Conservation (phyloP, 2,797 vertebrate species). For the Acipenser oxyrinchus region DNA sequence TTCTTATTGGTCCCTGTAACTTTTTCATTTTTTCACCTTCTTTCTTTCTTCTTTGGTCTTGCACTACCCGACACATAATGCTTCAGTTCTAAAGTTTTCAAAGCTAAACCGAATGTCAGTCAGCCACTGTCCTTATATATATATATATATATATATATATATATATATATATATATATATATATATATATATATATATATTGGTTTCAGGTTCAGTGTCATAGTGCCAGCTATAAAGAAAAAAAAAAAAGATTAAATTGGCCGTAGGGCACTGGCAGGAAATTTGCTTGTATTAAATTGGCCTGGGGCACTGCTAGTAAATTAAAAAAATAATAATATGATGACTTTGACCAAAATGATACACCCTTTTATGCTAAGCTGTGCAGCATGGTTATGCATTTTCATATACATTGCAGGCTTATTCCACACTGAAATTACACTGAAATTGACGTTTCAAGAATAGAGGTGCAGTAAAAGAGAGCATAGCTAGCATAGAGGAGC, state of each 20-base stretch:
- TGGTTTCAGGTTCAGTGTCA: constrained; percentile 6
- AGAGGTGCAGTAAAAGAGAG: too few relatives aligned
- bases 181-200: not conserved
- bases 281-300: constrained; percentile 8
- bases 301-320: not conserved
- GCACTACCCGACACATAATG: not conserved
- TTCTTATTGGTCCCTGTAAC: not conserved
- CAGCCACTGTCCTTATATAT: not conserved
- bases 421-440: too few relatives aligned
- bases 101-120: constrained; percentile 6
- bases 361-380: too few relatives aligned
- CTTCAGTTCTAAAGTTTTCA: constrained; percentile 10
- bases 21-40: constrained; percentile 3
- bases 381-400: too few relatives aligned
- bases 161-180: too few relatives aligned
- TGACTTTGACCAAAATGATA: too few relatives aligned
- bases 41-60: constrained; percentile 6
- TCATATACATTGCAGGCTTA: too few relatives aligned
- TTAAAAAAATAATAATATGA: too few relatives aligned
- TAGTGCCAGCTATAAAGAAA: constrained; percentile 10
- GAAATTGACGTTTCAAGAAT: too few relatives aligned
- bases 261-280: not conserved
- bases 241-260: not conserved
- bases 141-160: too few relatives aligned
- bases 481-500: too few relatives aligned